Base-by-base conservation (phyloP, 1,140 invertebrate genomes). In the Pogonus chalceus region DNA sequence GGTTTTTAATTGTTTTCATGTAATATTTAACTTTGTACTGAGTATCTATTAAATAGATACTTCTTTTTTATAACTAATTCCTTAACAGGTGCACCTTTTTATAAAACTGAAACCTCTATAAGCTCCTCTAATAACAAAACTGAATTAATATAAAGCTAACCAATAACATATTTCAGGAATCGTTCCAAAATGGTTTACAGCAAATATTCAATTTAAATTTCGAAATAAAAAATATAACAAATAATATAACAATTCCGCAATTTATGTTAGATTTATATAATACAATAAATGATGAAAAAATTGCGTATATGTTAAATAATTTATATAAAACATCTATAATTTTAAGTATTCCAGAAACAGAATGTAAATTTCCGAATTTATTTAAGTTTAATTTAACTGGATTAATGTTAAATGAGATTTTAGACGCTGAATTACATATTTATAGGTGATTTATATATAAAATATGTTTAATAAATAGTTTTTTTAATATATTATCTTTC, bases 381-480 rank as follows among this genome's bases (percentile, higher is more conserved):
- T 49, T 49, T 49, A 4, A 22, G 16, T 49, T 49, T 49, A 18
- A 49, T 49, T 22, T 49, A 12, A 21, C 18, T 23, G 20, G 10
- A 9, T 4, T 49, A 21, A 23, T 2, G 2, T 12, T 7, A 4
- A 20, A 49, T 2, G 47, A 49, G 7, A 4, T 49, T 21, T 20
- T 49, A 23, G 47, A 49, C 2, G 47, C 47, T 16, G 47, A 49
- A 49, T 49, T 49, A 22, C 47, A 49, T 49, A 20, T 49, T 9
- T 49, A 7, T 49, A 21, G 47, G 47, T 49, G 7, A 46, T 4
- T 12, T 7, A n/a, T 12, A n/a, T 46, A n/a, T 46, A 9, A 12
- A 46, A n/a, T 20, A 7, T 20, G 20, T 4, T 12, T 4, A 7
- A 23, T 49, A 49, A 20, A 23, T 23, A 21, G 4, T 9, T 22